phyloP scores from a whole-genome alignment of 2,797 vertebrate species.

The Xiphophorus birchmanni region DNA sequence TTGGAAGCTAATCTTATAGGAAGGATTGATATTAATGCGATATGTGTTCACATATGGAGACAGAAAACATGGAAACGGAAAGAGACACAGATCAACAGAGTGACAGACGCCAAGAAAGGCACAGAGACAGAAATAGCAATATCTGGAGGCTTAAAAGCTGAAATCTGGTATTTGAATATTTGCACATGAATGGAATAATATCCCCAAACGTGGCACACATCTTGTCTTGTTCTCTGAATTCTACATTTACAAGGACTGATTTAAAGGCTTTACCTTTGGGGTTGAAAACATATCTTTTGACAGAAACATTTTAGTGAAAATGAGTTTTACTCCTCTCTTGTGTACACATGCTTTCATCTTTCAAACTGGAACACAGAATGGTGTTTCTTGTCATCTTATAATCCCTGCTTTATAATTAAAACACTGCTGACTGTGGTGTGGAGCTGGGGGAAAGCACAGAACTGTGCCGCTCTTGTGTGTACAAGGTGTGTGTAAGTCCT shows the following conservation, averaged over 20 bases:
- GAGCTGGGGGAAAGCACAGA: conserved; percentile 18
- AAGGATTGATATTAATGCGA: conserved; percentile 32
- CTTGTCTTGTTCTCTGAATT: conserved; percentile 36
- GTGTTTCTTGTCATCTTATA: conserved; percentile 60
- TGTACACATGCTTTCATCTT: conserved; percentile 56
- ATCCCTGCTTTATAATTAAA: conserved; percentile 75
- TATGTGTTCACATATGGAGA: conserved; percentile 23
- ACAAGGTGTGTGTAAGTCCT: conserved; percentile 7
- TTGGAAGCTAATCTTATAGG: conserved; percentile 20
- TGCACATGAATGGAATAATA: conserved; percentile 53
- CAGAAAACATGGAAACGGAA: conserved; percentile 28
- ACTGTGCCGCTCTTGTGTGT: conserved; percentile 18
- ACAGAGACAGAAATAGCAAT: conserved; percentile 40
- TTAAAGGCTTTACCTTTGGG: conserved; percentile 44
- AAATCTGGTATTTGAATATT: conserved; percentile 56
- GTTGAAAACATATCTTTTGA: conserved; percentile 38
- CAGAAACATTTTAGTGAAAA: conserved; percentile 31
- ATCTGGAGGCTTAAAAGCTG: conserved; percentile 53
- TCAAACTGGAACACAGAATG: conserved; percentile 40
- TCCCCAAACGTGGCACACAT: conserved; percentile 40
- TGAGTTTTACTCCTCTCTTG: conserved; percentile 39
- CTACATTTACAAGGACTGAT: conserved; percentile 39
- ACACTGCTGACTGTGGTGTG: conserved; percentile 39
- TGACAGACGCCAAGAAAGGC: conserved; percentile 38
- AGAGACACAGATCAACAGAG: conserved; percentile 40